Evolutionary conservation across 1,140 invertebrate species (phyloP), one percentile per base, ranked within the genome.

Genomic region (Parasteatoda tepidariorum): DNA sequence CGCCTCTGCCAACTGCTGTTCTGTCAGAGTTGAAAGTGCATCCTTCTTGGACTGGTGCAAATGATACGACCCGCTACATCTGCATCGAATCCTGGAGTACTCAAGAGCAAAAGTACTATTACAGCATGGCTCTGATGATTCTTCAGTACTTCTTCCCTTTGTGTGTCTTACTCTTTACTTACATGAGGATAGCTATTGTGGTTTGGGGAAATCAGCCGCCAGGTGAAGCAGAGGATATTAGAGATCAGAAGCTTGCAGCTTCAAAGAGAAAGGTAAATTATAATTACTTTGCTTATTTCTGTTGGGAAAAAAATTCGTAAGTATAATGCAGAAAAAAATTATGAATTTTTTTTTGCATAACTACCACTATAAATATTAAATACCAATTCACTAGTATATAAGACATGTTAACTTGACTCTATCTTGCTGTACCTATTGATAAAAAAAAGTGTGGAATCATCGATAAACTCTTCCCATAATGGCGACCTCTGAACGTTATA

Each of bases 161-260:
- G 59, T 86, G 91, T 2, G 94, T 96, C 22, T 91, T 97, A 2
- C 89, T 96, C 28, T 95, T 94, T 88, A 96, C 95, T 0, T 97
- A 97, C 87, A 92, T 93, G 0, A 91, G 94, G 61, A 97, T 97
- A 48, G 95, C 93, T 0, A 90, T 94, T 22, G 93, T 94, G 15
- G 94, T 97, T n/a, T 97, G 95, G 96, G 94, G 95, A 11, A 94
- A 95, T 86, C 91, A 92, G 55, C 92, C 93, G 0, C 95, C 95
- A 0, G 95, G 95, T 0, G 95, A 97, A 88, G 95, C 95, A 0
- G 92, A 96, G 87, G 93, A 94, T 85, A 91, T 91, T 22, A 89
- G 96, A 48, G 95, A 97, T 89, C 92, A 92, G 85, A 90, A 94
- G 64, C 94, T 97, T 90, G 94, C 94, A 2, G 92, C 92, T 82